phyloP scores from a whole-genome alignment of 2,797 vertebrate species.

The Erethizon dorsatum region DNA sequence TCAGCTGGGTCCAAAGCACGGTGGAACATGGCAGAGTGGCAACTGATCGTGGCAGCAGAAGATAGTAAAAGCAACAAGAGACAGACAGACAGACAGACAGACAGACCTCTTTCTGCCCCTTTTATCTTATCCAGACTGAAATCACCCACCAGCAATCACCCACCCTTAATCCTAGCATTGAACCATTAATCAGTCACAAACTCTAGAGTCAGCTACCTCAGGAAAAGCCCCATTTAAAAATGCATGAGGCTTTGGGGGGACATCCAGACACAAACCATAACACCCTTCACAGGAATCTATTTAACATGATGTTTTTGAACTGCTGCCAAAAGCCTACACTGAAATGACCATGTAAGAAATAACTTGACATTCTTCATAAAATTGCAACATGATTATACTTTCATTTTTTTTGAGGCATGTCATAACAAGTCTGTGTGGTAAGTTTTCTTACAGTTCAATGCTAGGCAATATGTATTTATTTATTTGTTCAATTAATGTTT shows the following conservation, averaged over 20 bases:
- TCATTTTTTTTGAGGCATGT: slow-evolving; percentile 5
- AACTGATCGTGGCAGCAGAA: background rate
- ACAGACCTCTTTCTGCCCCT: too few relatives aligned
- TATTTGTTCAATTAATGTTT: slow-evolving; percentile 24
- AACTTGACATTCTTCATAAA: slow-evolving; percentile 34
- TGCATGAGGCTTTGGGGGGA: background rate
- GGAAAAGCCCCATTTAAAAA: too few relatives aligned
- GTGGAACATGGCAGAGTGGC: background rate
- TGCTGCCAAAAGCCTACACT: background rate
- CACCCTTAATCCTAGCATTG: background rate
- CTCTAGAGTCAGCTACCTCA: background rate
- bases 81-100: background rate
- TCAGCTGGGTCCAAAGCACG: background rate
- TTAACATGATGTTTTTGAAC: background rate
- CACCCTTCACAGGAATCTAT: slow-evolving; percentile 6
- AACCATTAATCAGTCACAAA: background rate
- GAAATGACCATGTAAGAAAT: slow-evolving; percentile 43
- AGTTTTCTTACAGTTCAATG: slow-evolving; percentile 25
- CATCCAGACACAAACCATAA: background rate
- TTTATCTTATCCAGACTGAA: background rate
- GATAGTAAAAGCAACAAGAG: background rate
- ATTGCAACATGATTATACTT: slow-evolving; percentile 6
- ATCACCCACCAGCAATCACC: background rate
- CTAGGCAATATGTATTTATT: background rate
- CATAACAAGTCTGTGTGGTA: slow-evolving; percentile 25